phyloP scores from a whole-genome alignment of 2,797 vertebrate genomes.

The Erethizon dorsatum region DNA sequence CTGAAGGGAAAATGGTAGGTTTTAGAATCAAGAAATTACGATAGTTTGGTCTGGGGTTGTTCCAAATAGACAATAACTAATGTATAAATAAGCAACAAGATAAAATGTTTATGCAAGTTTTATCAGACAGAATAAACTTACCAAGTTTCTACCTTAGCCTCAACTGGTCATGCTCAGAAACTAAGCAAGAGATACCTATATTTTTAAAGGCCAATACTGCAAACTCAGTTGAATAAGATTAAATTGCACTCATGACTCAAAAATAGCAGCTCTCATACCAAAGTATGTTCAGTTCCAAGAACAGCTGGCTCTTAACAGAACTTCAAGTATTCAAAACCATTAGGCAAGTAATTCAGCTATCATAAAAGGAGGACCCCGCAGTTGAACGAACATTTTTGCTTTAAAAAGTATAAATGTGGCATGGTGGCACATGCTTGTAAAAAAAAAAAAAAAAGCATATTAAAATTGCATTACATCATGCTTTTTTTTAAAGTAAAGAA shows the following conservation, averaged over 20 bases:
- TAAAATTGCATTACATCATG: background rate
- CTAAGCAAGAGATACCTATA: background rate
- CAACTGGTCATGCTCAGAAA: constrained; percentile 28
- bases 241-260: constrained; percentile 62
- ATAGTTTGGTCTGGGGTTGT: constrained; percentile 44
- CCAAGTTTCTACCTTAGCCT: constrained; percentile 3
- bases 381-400: constrained; percentile 32
- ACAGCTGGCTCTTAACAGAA: constrained; percentile 7
- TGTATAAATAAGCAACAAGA: constrained; percentile 1
- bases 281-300: constrained; percentile 34
- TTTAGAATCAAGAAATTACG: constrained; percentile 20
- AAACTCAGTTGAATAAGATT: constrained; percentile 72
- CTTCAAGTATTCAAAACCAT: constrained; percentile 15
- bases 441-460: background rate
- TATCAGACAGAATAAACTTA: constrained; percentile 16
- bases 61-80: constrained; percentile 41
- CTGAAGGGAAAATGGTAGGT: background rate
- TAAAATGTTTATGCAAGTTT: constrained; percentile 54
- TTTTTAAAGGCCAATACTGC: constrained; percentile 21
- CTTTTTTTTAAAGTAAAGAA: constrained; percentile 32
- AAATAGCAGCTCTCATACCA: constrained; percentile 42
- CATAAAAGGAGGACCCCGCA: background rate
- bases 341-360: constrained; percentile 41
- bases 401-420: background rate
- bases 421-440: background rate